phyloP scores from a whole-genome alignment of 1,140 invertebrate species.

The Aphidius gifuensis region DNA sequence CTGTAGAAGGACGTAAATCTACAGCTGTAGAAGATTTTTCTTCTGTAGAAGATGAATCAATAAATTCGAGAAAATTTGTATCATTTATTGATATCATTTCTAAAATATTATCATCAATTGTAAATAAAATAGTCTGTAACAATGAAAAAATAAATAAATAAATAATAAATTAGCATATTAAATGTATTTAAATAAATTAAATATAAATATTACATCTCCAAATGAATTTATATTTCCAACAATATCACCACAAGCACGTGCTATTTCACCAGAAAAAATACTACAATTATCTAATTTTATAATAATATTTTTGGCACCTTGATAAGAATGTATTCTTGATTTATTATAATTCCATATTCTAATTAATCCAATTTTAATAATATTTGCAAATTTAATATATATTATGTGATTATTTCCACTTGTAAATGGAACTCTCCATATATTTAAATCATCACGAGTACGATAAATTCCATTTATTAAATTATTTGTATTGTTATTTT shows the following conservation, averaged over 20 bases:
- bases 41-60: constrained; percentile 37
- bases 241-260: constrained; percentile 69
- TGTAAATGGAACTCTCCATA: constrained; percentile 70
- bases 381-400: constrained; percentile 59
- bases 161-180: too few species aligned
- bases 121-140: constrained; percentile 78
- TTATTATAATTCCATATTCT: constrained; percentile 88
- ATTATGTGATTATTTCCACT: constrained; percentile 59
- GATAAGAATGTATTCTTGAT: constrained; percentile 75
- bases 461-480: constrained; percentile 70
- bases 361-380: constrained; percentile 65
- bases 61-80: constrained; percentile 60
- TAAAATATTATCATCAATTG: constrained; percentile 70
- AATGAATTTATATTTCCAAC: constrained; percentile 68
- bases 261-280: constrained; percentile 80
- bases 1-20: constrained; percentile 50
- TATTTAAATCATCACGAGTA: constrained; percentile 73
- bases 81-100: constrained; percentile 73
- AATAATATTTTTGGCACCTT: constrained; percentile 68
- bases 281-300: constrained; percentile 66
- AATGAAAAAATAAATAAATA: constrained; percentile 17
- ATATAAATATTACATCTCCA: constrained; percentile 52
- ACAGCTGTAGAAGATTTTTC: constrained; percentile 54
- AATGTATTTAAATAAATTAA: too few species aligned
- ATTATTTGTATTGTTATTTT: constrained; percentile 59